Evolutionary conservation across 2,113 vertebrate species (phyloP).

Genomic region (Galbula dea): DNA sequence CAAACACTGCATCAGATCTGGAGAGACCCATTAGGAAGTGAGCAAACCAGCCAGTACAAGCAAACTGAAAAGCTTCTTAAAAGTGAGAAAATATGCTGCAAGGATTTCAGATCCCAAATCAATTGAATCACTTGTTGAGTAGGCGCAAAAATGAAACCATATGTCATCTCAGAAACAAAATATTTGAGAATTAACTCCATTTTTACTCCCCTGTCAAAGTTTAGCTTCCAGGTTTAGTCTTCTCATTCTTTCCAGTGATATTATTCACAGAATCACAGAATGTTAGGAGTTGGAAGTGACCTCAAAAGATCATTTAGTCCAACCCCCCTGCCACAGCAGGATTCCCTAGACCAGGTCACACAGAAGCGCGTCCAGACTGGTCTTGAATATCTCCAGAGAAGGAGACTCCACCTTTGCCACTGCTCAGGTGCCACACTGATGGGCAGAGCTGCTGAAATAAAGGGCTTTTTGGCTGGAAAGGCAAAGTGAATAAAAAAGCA

Average conservation of each 20-base stretch:
- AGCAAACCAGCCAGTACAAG: neutral
- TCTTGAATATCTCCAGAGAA: too few species aligned
- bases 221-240: slow-evolving; percentile 7
- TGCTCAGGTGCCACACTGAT: neutral
- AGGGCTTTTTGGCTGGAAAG: neutral
- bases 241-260: neutral
- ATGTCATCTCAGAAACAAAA: slow-evolving; percentile 25
- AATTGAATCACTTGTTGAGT: neutral
- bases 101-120: slow-evolving; percentile 23
- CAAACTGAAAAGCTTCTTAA: neutral
- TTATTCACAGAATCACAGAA: too few species aligned
- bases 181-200: slow-evolving; percentile 9
- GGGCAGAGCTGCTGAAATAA: slow-evolving; percentile 19
- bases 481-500: slow-evolving; percentile 19
- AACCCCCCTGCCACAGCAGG: too few species aligned
- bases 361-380: too few species aligned
- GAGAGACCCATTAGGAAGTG: neutral
- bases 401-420: neutral
- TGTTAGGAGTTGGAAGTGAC: too few species aligned
- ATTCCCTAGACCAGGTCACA: too few species aligned
- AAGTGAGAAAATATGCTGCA: slow-evolving; percentile 25
- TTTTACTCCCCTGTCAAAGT: neutral
- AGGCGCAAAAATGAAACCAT: slow-evolving; percentile 6
- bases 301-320: too few species aligned
- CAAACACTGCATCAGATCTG: neutral